Evolutionary conservation across 2,888 invertebrate genomes (phyloP).

Genomic region (Frankliniella intonsa): DNA sequence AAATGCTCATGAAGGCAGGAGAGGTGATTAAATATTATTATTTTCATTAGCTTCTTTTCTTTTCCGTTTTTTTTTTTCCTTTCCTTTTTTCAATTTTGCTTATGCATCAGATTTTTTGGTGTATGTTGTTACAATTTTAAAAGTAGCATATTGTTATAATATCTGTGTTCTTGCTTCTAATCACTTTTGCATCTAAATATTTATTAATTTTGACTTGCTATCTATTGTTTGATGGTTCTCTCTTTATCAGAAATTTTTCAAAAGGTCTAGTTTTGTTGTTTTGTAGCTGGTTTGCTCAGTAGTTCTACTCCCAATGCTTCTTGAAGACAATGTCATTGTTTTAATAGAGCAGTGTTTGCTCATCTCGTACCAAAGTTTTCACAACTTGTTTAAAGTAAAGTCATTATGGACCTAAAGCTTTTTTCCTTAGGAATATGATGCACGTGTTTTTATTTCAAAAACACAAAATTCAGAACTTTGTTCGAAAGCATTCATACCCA

Average conservation of each 20-base stretch:
- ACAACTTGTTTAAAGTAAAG: neutral
- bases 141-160: constrained; percentile 24
- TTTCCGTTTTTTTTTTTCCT: constrained; percentile 34
- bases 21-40: constrained; percentile 44
- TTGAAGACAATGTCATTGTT: neutral
- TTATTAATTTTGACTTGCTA: constrained; percentile 25
- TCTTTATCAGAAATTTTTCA: neutral
- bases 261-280: constrained; percentile 1
- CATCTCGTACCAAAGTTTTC: neutral
- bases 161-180: constrained; percentile 28
- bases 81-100: constrained; percentile 29
- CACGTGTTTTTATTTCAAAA: neutral
- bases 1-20: constrained; percentile 46
- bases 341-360: neutral
- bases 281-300: neutral
- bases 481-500: neutral
- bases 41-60: constrained; percentile 38
- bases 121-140: constrained; percentile 34
- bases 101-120: constrained; percentile 35
- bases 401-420: no score
- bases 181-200: constrained; percentile 28
- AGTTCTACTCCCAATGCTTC: neutral
- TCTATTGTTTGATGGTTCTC: constrained; percentile 27
- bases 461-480: neutral
- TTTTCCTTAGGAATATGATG: no score